phyloP scores from a whole-genome alignment of 1,140 invertebrate species.

The Eumeta japonica region DNA sequence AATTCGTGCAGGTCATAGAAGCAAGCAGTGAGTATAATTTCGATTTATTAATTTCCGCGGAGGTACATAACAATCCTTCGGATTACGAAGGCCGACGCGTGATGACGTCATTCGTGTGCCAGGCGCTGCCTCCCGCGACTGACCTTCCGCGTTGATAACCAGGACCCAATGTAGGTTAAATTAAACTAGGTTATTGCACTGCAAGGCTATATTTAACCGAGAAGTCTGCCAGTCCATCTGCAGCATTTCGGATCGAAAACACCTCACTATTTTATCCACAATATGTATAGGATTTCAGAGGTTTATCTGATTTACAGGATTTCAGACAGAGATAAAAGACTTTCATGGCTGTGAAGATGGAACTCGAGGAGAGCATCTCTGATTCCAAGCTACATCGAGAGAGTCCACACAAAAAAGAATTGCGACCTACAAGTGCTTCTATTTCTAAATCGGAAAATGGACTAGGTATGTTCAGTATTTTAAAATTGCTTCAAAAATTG shows the following conservation, averaged over 20 bases:
- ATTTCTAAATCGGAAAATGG: constrained; percentile 48
- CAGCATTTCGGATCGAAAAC: constrained; percentile 17
- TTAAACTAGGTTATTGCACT: constrained; percentile 59
- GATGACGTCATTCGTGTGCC: constrained; percentile 52
- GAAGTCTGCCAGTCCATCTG: constrained; percentile 28
- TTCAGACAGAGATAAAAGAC: constrained; percentile 15
- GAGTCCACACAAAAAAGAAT: constrained; percentile 39
- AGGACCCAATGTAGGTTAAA: constrained; percentile 51
- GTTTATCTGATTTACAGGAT: constrained; percentile 26
- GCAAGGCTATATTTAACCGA: constrained; percentile 33
- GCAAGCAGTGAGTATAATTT: constrained; percentile 41
- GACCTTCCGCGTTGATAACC: constrained; percentile 33
- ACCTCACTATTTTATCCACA: constrained; percentile 17
- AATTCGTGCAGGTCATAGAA: constrained; percentile 19
- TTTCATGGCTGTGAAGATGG: constrained; percentile 51
- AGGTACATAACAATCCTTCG: constrained; percentile 28
- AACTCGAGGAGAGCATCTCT: constrained; percentile 43
- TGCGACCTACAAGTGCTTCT: constrained; percentile 47
- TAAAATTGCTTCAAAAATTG: not conserved
- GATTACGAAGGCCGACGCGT: constrained; percentile 27
- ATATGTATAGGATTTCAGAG: too few relatives aligned
- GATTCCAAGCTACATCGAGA: constrained; percentile 47
- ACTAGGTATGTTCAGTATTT: constrained; percentile 30
- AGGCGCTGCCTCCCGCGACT: constrained; percentile 45
- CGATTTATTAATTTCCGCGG: constrained; percentile 43